phyloP scores from a whole-genome alignment of 2,113 vertebrate genomes.

The Abramis brama region DNA sequence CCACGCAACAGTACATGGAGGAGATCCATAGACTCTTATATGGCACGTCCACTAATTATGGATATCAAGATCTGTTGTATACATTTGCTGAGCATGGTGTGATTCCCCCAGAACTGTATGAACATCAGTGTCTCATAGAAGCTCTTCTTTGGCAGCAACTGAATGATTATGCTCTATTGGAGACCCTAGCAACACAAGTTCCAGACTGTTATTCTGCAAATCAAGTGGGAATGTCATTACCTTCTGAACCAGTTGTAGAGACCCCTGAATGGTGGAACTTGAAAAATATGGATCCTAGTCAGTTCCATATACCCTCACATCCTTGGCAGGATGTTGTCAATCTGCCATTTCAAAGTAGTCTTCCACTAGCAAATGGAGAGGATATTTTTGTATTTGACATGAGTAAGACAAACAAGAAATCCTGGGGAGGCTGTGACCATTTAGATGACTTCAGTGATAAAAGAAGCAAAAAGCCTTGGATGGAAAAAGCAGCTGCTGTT shows the following conservation, averaged over 20 bases:
- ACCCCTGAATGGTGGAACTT: conserved; percentile 60
- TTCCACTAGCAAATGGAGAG: conserved; percentile 65
- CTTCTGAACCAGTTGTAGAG: conserved; percentile 50
- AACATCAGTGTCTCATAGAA: conserved; percentile 78
- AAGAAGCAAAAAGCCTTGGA: conserved; percentile 59
- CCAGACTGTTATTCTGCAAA: conserved; percentile 51
- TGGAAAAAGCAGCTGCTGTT: conserved; percentile 56
- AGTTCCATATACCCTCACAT: conserved; percentile 75
- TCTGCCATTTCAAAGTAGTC: conserved; percentile 65
- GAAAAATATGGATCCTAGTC: conserved; percentile 66
- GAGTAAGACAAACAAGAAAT: conserved; percentile 67
- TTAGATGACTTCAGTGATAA: conserved; percentile 58
- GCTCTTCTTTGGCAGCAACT: conserved; percentile 78
- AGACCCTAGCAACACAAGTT: conserved; percentile 65
- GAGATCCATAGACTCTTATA: conserved; percentile 76
- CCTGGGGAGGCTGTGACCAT: conserved; percentile 73
- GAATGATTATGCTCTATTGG: conserved; percentile 73
- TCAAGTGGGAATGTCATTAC: conserved; percentile 51
- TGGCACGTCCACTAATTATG: conserved; percentile 73
- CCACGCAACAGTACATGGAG: conserved; percentile 71
- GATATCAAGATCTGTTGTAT: conserved; percentile 76
- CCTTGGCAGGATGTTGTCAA: conserved; percentile 67
- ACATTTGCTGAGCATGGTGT: conserved; percentile 76
- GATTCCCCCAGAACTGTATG: conserved; percentile 75
- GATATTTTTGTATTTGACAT: conserved; percentile 77